These are phyloP conservation scores for Papilio protenor DNA, from an alignment of 2,888 invertebrate species.

Conservation along the genomic window DNA sequence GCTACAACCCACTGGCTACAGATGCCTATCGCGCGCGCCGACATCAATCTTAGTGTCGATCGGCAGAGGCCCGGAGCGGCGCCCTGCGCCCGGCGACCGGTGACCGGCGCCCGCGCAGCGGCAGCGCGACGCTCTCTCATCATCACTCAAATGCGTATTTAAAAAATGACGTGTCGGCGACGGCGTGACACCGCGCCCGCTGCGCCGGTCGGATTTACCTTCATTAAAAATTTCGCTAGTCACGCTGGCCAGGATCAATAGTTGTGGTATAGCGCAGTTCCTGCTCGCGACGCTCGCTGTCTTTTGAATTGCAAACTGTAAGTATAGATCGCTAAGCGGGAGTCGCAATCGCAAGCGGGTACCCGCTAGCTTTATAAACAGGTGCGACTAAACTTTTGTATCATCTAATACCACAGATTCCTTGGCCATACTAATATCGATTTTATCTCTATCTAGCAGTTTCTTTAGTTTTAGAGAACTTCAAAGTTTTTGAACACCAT, in stretches of 20 bases:
- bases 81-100: neutral
- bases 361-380: too few species aligned
- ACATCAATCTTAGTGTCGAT: constrained; percentile 42
- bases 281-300: neutral
- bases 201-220: neutral
- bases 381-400: too few species aligned
- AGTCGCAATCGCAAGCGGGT: neutral
- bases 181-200: constrained; percentile 29
- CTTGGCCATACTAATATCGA: too few species aligned
- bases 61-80: neutral
- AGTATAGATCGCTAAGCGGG: too few species aligned
- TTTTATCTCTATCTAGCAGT: too few species aligned
- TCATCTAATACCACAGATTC: too few species aligned
- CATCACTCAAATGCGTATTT: constrained; percentile 38
- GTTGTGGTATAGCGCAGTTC: neutral
- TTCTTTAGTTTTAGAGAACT: too few species aligned
- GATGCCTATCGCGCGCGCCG: constrained; percentile 45
- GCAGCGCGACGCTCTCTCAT: constrained; percentile 4
- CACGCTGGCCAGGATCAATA: neutral
- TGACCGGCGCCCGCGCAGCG: constrained; percentile 1
- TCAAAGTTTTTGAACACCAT: too few species aligned
- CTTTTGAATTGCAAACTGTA: neutral
- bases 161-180: constrained; percentile 32
- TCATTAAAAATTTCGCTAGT: constrained; percentile 26
- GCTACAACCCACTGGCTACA: constrained; percentile 26